Evolutionary conservation across 2,888 invertebrate genomes (phyloP), one percentile per base, ranked within the genome.

Genomic region (Lepidochrysops patricia): DNA sequence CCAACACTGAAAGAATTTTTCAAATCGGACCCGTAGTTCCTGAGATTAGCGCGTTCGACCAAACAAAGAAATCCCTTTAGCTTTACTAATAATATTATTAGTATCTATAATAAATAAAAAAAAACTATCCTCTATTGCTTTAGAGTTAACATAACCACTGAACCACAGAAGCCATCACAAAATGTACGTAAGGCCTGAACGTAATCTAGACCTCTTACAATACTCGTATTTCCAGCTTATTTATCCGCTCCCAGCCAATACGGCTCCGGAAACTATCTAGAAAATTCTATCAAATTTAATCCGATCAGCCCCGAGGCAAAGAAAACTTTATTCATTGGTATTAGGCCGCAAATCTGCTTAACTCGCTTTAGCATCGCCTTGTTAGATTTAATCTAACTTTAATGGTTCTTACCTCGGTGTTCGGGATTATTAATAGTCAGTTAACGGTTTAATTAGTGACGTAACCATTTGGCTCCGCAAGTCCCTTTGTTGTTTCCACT

Each of bases 371-470:
- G 54, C 32, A 29, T 43, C 32, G 54, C 29, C 37, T 32, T 19
- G 54, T 54, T 54, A 54, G 32, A 52, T 52, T 54, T 54, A 54
- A 54, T 54, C 32, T 54, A 29, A 54, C 19, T 54, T 54, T 54
- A 54, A 54, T 32, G 15, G 32, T 4, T 37, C 29, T 54, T 26
- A 32, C 54, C 32, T 54, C 29, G 13, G 27, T 13, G 27, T 7
- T 54, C 29, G 13, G 27, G 27, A 52, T 7, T 52, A 15, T 27
- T 52, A 50, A 52, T 52, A 23, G 43, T 43, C 43, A 19, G 43
- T 43, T 9, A 43, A 43, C 19, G 43, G 19, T 43, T 23, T 43
- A 43, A 43, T 43, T 43, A 23, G 43, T 19, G 19, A 9, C 19
- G 43, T 43, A 19, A 23, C 9, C 43, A 43, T 29, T 29, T 43